Evolutionary conservation across 2,797 vertebrate species (phyloP).

Genomic region (Poecilia picta): DNA sequence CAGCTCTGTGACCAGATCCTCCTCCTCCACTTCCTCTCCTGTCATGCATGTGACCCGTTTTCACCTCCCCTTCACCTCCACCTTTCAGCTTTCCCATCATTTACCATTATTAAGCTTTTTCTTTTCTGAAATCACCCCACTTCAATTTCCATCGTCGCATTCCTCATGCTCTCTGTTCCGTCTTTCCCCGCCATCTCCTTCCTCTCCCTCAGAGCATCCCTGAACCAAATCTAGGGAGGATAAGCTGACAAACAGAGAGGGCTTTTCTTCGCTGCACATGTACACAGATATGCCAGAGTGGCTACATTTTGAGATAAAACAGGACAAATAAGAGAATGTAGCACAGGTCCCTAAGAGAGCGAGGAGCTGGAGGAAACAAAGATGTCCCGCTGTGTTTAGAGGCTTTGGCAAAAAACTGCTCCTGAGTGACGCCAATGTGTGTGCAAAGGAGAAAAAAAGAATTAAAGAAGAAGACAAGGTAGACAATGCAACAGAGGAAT

Average conservation of each 20-base stretch:
- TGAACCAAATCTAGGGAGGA: conserved; percentile 45
- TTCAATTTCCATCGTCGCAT: neutral
- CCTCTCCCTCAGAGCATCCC: conserved; percentile 5
- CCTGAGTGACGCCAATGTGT: conserved; percentile 42
- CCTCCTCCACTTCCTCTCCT: conserved; percentile 27
- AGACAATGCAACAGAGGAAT: conserved; percentile 38
- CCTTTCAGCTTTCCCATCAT: conserved; percentile 28
- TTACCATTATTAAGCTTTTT: conserved; percentile 35
- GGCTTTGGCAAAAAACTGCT: conserved; percentile 45
- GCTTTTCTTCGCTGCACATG: conserved; percentile 19
- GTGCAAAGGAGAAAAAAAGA: conserved; percentile 33
- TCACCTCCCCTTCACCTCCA: conserved; percentile 42
- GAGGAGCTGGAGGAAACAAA: conserved; percentile 48
- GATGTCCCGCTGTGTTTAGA: conserved; percentile 58
- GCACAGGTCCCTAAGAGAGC: conserved; percentile 56
- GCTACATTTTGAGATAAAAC: conserved; percentile 54
- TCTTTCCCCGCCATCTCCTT: conserved; percentile 3
- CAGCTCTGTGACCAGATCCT: conserved; percentile 45
- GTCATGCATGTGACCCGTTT: conserved; percentile 66
- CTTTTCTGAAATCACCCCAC: conserved; percentile 3
- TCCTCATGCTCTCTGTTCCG: conserved; percentile 20
- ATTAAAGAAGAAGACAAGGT: neutral
- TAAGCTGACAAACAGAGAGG: conserved; percentile 24
- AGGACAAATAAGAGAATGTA: conserved; percentile 55
- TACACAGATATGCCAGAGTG: conserved; percentile 39